phyloP scores from a whole-genome alignment of 2,113 vertebrate species.

The Pundamilia nyererei region DNA sequence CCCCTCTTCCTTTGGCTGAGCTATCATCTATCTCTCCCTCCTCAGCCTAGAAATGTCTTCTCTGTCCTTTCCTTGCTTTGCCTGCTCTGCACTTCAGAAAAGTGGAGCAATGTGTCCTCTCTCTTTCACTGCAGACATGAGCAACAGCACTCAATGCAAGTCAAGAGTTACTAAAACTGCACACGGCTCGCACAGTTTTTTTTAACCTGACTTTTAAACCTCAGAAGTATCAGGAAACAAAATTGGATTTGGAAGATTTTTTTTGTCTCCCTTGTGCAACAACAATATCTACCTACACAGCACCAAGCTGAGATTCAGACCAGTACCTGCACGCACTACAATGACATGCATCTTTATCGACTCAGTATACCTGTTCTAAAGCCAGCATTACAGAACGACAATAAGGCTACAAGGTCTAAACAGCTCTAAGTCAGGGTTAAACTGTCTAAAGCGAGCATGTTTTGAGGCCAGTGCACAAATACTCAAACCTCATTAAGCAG shows the following conservation, averaged over 20 bases:
- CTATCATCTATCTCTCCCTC: slow-evolving; percentile 50
- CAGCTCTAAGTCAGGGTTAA: background rate
- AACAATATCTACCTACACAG: background rate
- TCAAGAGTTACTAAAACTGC: background rate
- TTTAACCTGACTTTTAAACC: background rate
- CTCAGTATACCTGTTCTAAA: background rate
- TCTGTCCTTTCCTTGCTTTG: slow-evolving; percentile 37
- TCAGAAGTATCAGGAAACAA: background rate
- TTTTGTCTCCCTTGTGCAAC: background rate
- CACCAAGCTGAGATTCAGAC: background rate
- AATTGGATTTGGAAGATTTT: background rate
- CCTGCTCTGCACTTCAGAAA: slow-evolving; percentile 32
- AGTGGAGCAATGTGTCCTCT: slow-evolving; percentile 53
- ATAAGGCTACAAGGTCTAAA: background rate
- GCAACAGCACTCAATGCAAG: background rate
- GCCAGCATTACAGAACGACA: accelerated
- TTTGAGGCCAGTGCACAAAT: background rate
- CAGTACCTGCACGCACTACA: background rate
- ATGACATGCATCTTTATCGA: background rate
- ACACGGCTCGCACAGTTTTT: background rate
- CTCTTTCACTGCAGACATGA: slow-evolving; percentile 9
- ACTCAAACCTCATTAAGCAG: slow-evolving; percentile 29
- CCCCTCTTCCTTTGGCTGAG: slow-evolving; percentile 6
- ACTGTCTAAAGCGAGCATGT: background rate
- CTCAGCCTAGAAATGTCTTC: slow-evolving; percentile 61